Evolutionary conservation across 1,140 invertebrate genomes (phyloP).

Genomic region (Drosophila micromelanica): DNA sequence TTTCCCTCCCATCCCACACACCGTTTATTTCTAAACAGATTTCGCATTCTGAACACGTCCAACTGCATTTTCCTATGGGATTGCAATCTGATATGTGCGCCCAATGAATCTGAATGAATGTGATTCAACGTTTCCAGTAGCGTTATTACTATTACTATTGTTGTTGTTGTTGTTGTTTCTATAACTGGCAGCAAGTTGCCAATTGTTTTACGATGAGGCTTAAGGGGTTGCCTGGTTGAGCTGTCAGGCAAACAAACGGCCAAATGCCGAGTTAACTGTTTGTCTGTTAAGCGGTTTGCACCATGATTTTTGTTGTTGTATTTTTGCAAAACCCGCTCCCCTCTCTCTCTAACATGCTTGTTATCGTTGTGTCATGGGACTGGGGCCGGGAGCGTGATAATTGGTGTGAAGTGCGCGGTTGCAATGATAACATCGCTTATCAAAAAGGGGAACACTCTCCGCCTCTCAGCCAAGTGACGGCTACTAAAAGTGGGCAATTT

Average conservation of each 20-base stretch:
- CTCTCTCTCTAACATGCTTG: background rate
- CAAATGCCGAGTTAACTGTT: conserved; percentile 16
- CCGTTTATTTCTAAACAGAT: background rate
- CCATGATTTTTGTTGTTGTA: conserved; percentile 8
- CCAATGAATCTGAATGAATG: conserved; percentile 30
- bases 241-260: background rate
- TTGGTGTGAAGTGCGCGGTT: conserved; percentile 55
- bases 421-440: conserved; percentile 62
- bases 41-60: conserved; percentile 28
- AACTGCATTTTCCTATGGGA: background rate
- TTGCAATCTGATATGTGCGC: conserved; percentile 12
- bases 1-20: conserved; percentile 3
- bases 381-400: conserved; percentile 43
- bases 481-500: conserved; percentile 6
- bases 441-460: conserved; percentile 8
- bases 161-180: conserved; percentile 12
- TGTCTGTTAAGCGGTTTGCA: background rate
- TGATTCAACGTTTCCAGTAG: conserved; percentile 18
- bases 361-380: conserved; percentile 36
- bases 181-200: conserved; percentile 18
- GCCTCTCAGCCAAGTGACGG: conserved; percentile 36
- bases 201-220: conserved; percentile 32
- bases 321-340: background rate
- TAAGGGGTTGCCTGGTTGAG: conserved; percentile 3
- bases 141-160: too few relatives aligned